Base-by-base conservation (phyloP, 2,888 invertebrate genomes). In the Colostygia pectinataria region DNA sequence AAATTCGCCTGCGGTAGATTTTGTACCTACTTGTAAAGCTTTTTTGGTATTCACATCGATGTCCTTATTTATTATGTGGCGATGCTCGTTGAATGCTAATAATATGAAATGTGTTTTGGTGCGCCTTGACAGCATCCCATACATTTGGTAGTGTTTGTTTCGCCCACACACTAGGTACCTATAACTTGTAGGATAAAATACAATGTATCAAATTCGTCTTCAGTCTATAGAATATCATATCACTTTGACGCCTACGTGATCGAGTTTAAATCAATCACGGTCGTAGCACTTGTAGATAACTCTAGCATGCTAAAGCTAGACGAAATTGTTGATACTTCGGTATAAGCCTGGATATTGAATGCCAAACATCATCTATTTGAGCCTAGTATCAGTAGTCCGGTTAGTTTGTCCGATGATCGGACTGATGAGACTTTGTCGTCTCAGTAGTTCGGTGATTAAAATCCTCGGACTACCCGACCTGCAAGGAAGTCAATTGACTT, bases 41-140 rank as follows among this genome's bases (percentile, higher is more conserved):
- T 56, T 61, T 65, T 72, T 69, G 59, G 67, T 71, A 70, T 69
- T 68, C 68, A 68, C 58, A 59, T 53, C 54, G 59, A 59, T 64
- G 57, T 62, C 53, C 44, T 48, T 60, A 61, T 68, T 70, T 71
- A 68, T 71, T 66, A 65, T 59, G 51, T 54, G 41, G 39, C 55
- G 61, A 62, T 65, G 70, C 53, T 47, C 20, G 47, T 44, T 68
- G 70, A 72, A 73, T 73, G 53, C 58, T 71, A 70, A 70, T 64
- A 57, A 5, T 36, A 23, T 42, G 27, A 33, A 49, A 45, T 45
- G 46, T 54, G 46, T 52, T 48, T 49, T 48, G 52, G 46, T 51
- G 27, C 34, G 52, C 27, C 46, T 42, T 31, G 33, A 41, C 32
- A 45, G 38, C 12, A 37, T 44, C 37, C 13, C 28, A 37, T 44